Conservation (phyloP, 2,888 invertebrate species). For the Drosophila ustulata region DNA sequence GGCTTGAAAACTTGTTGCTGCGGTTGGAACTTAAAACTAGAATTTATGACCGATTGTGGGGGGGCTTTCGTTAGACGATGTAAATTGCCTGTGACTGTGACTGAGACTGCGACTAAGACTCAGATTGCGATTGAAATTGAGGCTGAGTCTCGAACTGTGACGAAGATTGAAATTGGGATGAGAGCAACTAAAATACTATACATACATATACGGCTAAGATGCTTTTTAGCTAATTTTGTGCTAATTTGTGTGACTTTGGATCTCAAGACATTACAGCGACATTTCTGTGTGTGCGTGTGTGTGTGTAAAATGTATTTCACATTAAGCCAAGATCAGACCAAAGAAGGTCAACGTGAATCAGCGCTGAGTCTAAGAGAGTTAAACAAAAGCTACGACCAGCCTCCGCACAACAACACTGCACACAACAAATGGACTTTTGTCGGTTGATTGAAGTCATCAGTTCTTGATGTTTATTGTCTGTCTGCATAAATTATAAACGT, state of each 20-base stretch:
- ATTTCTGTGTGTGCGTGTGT: not conserved
- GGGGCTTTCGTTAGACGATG: slow-evolving; percentile 42
- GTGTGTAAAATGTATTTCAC: slow-evolving; percentile 31
- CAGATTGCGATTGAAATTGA: slow-evolving; percentile 19
- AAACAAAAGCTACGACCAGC: slow-evolving; percentile 17
- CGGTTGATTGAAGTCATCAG: slow-evolving; percentile 62
- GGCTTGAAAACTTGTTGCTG: slow-evolving; percentile 55
- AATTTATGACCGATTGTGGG: slow-evolving; percentile 55
- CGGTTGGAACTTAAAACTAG: slow-evolving; percentile 59
- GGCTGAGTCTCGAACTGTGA: slow-evolving; percentile 23
- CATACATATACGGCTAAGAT: not conserved
- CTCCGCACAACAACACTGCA: slow-evolving; percentile 36
- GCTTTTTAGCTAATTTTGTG: slow-evolving; percentile 46
- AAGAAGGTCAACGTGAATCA: slow-evolving; percentile 68
- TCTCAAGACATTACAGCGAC: slow-evolving; percentile 12
- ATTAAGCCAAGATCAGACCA: slow-evolving; percentile 31
- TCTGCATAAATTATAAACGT: slow-evolving; percentile 56
- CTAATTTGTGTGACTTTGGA: slow-evolving; percentile 49
- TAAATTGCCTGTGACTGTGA: slow-evolving; percentile 53
- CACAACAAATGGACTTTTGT: slow-evolving; percentile 33
- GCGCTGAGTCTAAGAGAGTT: slow-evolving; percentile 5
- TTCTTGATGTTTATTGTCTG: slow-evolving; percentile 59
- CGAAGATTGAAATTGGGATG: slow-evolving; percentile 19
- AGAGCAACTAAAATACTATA: slow-evolving; percentile 13
- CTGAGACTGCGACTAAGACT: slow-evolving; percentile 1